Base-by-base conservation (phyloP, 2,888 invertebrate genomes). In the Mesorhabditis belari region DNA sequence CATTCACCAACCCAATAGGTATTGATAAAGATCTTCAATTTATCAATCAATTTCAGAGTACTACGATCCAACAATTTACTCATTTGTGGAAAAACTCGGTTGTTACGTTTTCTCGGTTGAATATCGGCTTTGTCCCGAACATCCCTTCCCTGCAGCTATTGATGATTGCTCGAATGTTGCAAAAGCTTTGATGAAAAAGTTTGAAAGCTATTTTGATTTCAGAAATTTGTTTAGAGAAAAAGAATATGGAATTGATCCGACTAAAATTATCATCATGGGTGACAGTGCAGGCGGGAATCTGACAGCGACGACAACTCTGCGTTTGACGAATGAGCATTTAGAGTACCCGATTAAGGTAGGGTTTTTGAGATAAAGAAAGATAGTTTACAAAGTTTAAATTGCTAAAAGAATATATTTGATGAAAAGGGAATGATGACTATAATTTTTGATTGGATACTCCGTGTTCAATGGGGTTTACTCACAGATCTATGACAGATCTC, bases 91-190 rank as follows among this genome's bases (percentile, higher is more conserved):
- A 49, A 60, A 62, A 51, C 53, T 73, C 3, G 76, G 77, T 4
- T 60, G 67, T 17, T 58, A 67, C 25, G 65, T 73, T 19, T 58
- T 77, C 21, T 72, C 76, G 4, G 69, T 79, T 49, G 77, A 78
- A 61, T 78, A 78, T 60, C 64, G 68, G 6, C 63, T 79, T 5
- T 81, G 83, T 1, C 83, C 83, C 17, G 80, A 82, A 61, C 76
- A 80, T 58, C 77, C 77, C 0, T 84, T 81, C 63, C 83, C 83
- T 2, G 80, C 79, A 0, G 80, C 81, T 1, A 75, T 80, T 25
- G 76, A 80, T 17, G 83, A 83, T 67, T 83, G 83, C n/a, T 35
- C n/a, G n/a, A 35, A n/a, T 9, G 44, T n/a, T 9, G n/a, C 63
- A 70, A 75, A 58, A 63, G 62, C 5, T 75, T 76, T 0, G 63